These are phyloP conservation scores for Nettapus auritus DNA, from an alignment of 2,113 vertebrate genomes.

Conservation along the genomic window DNA sequence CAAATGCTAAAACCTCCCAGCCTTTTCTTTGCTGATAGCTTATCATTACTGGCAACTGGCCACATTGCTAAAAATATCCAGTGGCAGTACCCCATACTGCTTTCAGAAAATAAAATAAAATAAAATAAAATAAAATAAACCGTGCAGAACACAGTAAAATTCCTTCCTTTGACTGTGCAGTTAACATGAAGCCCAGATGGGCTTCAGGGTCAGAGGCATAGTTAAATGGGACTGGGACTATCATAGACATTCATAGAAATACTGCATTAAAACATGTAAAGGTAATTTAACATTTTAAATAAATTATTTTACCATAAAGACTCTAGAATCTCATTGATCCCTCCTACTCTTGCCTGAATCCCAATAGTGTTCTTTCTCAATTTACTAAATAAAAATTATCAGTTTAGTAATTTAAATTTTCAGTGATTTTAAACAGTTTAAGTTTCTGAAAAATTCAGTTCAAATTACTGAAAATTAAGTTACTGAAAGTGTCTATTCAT, in stretches of 20 bases:
- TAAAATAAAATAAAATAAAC: background rate
- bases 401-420: background rate
- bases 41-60: conserved; percentile 28
- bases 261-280: background rate
- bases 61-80: background rate
- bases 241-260: background rate
- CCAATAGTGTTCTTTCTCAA: background rate
- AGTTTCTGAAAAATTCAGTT: background rate
- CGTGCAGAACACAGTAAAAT: background rate
- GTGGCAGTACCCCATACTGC: background rate
- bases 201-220: background rate
- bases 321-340: background rate
- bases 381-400: background rate
- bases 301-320: background rate
- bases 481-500: background rate
- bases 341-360: background rate
- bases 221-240: background rate
- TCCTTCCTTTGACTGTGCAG: background rate
- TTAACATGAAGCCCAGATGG: background rate
- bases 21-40: background rate
- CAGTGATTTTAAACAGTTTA: background rate
- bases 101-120: background rate
- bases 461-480: background rate
- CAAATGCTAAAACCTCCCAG: conserved; percentile 20
- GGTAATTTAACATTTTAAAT: background rate